These are phyloP conservation scores for Dolichomitus sp. DNA, from an alignment of 2,888 invertebrate genomes.

Conservation along the genomic window DNA sequence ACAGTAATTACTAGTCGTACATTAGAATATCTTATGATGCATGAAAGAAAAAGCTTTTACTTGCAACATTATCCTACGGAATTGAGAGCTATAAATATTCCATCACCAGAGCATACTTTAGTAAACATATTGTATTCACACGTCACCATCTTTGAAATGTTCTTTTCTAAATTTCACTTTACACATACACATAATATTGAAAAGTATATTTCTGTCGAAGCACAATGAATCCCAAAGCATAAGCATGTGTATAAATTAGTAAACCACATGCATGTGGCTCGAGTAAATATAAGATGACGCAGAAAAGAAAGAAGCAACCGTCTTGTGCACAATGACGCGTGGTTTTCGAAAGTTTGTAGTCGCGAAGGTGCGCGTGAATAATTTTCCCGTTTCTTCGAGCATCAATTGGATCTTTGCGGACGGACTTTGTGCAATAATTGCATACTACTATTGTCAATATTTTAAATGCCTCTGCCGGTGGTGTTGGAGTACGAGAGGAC, in stretches of 20 bases:
- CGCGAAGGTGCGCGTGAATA: constrained; percentile 35
- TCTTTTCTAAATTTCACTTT: constrained; percentile 13
- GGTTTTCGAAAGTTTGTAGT: constrained; percentile 31
- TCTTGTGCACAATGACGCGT: constrained; percentile 21
- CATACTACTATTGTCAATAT: background rate
- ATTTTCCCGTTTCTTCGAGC: constrained; percentile 25
- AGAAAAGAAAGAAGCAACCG: background rate
- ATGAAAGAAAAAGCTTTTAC: background rate
- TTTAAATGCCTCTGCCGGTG: background rate
- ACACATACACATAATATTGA: constrained; percentile 27
- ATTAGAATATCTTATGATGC: background rate
- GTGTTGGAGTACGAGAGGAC: background rate
- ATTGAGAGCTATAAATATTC: background rate
- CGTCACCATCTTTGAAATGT: background rate
- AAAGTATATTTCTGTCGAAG: background rate
- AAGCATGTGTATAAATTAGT: constrained; percentile 52
- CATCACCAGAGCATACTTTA: background rate
- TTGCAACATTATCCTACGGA: background rate
- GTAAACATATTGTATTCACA: background rate
- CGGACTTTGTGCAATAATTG: background rate
- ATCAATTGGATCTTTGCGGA: background rate
- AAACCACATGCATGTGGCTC: constrained; percentile 42
- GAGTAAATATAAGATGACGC: constrained; percentile 21
- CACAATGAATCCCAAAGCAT: background rate
- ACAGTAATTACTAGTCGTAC: background rate